Conservation (phyloP, 2,888 invertebrate genomes). For the Pristionchus fissidentatus region DNA sequence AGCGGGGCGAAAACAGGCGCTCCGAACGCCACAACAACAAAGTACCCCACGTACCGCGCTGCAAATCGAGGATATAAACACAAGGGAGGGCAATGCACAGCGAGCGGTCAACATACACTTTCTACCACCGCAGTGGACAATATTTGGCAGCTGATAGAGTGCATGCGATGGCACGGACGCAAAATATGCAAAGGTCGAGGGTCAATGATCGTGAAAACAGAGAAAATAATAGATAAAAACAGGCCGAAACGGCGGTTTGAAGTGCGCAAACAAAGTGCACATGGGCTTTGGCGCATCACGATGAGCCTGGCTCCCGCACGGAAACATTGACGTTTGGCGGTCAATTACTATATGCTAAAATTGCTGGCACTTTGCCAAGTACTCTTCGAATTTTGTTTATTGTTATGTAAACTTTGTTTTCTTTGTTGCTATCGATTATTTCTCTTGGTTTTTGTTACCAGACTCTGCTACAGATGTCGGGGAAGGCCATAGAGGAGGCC, state of each 20-base stretch:
- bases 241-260: not conserved
- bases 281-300: not conserved
- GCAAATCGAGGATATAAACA: not conserved
- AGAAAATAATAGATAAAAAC: not conserved
- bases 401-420: not conserved
- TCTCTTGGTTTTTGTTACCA: not conserved
- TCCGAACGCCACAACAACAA: too few relatives aligned
- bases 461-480: not conserved
- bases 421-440: not conserved
- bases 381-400: not conserved
- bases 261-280: slow-evolving; percentile 13
- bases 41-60: too few relatives aligned
- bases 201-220: not conserved
- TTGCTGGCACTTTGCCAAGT: slow-evolving; percentile 23
- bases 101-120: not conserved
- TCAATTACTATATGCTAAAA: not conserved
- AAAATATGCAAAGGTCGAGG: not conserved
- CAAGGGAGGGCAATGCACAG: not conserved
- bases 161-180: not conserved
- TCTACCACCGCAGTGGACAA: not conserved
- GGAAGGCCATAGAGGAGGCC: not conserved
- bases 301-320: not conserved
- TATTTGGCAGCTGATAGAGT: not conserved
- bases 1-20: not conserved
- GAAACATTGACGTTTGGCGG: not conserved